Percentiles rank a stretch among this genome's conserved stretches.
Evolutionary conservation across 2,888 invertebrate species (phyloP).

Genomic region (Choristoneura rosaceana): DNA sequence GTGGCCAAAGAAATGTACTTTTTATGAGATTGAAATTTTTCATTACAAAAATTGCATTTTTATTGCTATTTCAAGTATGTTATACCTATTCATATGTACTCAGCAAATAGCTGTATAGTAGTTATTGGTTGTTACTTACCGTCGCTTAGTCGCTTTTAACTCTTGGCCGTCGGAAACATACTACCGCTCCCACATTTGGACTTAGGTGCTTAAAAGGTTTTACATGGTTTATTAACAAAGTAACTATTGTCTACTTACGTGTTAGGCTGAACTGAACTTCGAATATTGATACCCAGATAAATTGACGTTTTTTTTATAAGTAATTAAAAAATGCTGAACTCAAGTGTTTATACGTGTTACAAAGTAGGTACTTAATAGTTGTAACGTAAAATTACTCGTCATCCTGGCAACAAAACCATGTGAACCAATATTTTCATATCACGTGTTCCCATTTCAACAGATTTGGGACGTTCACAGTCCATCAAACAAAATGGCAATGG

Average conservation of each 20-base stretch:
- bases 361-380: neutral
- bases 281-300: too few species aligned
- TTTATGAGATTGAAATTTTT: neutral
- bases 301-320: too few species aligned
- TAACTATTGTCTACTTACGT: too few species aligned
- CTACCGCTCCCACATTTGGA: neutral
- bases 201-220: too few species aligned
- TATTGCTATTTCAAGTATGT: neutral
- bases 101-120: neutral
- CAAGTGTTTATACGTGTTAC: neutral
- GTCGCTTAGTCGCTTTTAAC: neutral
- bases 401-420: constrained; percentile 17
- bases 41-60: constrained; percentile 6
- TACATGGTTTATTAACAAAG: too few species aligned
- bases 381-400: neutral
- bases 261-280: too few species aligned
- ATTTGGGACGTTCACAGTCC: constrained; percentile 52
- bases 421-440: constrained; percentile 20
- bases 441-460: constrained; percentile 44
- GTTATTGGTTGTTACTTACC: neutral
- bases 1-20: constrained; percentile 40
- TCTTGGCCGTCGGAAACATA: neutral
- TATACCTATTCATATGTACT: neutral
- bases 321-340: neutral
- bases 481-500: constrained; percentile 52